Base-by-base conservation (phyloP, 2,113 vertebrate genomes). In the Athene noctua region DNA sequence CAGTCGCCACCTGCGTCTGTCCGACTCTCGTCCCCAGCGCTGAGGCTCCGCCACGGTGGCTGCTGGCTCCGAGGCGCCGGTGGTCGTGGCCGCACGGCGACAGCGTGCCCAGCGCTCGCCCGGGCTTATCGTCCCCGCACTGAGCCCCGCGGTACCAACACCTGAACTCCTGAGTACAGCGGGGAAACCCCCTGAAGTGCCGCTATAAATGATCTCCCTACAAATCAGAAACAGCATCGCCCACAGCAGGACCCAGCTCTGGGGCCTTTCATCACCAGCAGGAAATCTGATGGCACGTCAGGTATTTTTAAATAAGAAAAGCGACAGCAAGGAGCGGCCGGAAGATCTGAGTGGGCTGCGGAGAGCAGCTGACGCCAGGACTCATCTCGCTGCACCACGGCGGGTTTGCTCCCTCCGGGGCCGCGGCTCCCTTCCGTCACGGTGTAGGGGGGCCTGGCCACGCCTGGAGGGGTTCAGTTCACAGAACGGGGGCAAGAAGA, bases 31-130 rank as follows among this genome's bases (percentile, higher is more conserved):
- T 66, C 22, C 38, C 46, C 38, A 42, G 26, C 4, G 9, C 47
- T 5, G 57, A 34, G 54, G 62, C 46, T 34, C 34, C 2, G 3
- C 57, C 4, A 1, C 0, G 2, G 59, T 3, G 5, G n/a, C 82
- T 9, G 5, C 4, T 15, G 59, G 27, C 54, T 42, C 59, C 1
- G 1, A 55, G 19, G 5, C 21, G 9, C 22, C 3, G 0, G 14
- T 19, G 51, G 16, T 44, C 40, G 14, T 26, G 23, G 71, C 40
- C 42, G 34, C 21, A 29, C 18, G 17, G 55, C 23, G 59, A 23
- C 47, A 55, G 67, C 9, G 1, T 27, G 21, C 19, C 30, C 18
- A 15, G 26, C 5, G 2, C 18, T 30, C 44, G 55, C 46, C 80
- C 11, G 3, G 6, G 10, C 26, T 80, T 26, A 55, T 68, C 75